These are phyloP conservation scores for Cecidostiba fungosa DNA, from an alignment of 2,888 invertebrate genomes.

Conservation along the genomic window DNA sequence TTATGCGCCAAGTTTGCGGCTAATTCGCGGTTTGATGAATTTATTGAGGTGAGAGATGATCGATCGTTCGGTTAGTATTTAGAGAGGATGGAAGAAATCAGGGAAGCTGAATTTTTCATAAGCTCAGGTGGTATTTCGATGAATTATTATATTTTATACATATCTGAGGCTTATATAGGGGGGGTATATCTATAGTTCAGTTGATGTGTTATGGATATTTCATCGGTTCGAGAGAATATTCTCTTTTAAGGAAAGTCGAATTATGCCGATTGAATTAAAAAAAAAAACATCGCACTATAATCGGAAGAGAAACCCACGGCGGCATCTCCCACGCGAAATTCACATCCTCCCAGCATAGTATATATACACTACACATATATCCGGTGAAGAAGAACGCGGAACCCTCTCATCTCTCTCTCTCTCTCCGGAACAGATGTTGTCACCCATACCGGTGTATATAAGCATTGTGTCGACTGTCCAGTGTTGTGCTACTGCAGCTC, in stretches of 20 bases:
- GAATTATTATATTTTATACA: background rate
- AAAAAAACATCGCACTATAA: background rate
- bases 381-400: background rate
- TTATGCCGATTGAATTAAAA: too few relatives aligned
- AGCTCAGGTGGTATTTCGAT: background rate
- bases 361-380: background rate
- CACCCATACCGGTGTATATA: background rate
- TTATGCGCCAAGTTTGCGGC: background rate
- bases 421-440: background rate
- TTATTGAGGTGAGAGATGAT: background rate
- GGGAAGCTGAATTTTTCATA: background rate
- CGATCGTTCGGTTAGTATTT: background rate
- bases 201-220: too few relatives aligned
- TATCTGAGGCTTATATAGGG: background rate
- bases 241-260: too few relatives aligned
- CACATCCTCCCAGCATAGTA: background rate
- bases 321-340: background rate
- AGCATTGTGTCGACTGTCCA: conserved; percentile 6
- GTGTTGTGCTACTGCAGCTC: background rate
- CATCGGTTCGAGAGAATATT: background rate
- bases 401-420: background rate
- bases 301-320: background rate
- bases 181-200: too few relatives aligned
- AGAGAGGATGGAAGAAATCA: too few relatives aligned
- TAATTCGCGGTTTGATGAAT: background rate